phyloP scores from a whole-genome alignment of 2,797 vertebrate species.

The Chelon auratus region DNA sequence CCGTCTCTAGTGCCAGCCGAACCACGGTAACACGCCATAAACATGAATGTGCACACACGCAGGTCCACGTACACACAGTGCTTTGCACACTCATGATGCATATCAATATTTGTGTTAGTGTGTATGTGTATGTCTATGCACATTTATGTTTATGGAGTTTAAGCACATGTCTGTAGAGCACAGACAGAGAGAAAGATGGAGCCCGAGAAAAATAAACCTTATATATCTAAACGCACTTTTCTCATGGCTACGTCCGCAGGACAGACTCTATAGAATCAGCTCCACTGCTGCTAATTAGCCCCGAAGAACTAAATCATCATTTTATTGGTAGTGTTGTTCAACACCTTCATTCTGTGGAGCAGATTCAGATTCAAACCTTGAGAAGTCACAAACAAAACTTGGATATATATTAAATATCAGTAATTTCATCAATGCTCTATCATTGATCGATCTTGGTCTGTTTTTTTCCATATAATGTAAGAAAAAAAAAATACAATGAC shows the following conservation, averaged over 20 bases:
- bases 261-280: no score
- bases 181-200: no score
- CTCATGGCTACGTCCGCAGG: no score
- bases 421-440: background rate
- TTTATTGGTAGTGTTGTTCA: background rate
- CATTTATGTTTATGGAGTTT: no score
- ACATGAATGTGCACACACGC: no score
- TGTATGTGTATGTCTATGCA: background rate
- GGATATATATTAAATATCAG: no score
- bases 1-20: slow-evolving; percentile 29
- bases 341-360: background rate
- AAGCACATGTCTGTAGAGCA: no score
- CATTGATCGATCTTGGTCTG: background rate
- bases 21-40: slow-evolving; percentile 18
- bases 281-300: background rate
- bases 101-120: background rate
- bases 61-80: slow-evolving; percentile 5
- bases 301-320: background rate
- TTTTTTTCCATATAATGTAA: background rate
- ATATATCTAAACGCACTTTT: no score
- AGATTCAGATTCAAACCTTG: no score
- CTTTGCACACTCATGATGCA: no score
- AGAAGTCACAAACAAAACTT: no score
- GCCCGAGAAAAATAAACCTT: no score
- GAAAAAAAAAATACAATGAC: background rate